A percentile compares a stretch with the other conserved stretches of the same genome.
Evolutionary conservation across 2,113 vertebrate genomes (phyloP).

Genomic region (Dasyornis broadbenti): DNA sequence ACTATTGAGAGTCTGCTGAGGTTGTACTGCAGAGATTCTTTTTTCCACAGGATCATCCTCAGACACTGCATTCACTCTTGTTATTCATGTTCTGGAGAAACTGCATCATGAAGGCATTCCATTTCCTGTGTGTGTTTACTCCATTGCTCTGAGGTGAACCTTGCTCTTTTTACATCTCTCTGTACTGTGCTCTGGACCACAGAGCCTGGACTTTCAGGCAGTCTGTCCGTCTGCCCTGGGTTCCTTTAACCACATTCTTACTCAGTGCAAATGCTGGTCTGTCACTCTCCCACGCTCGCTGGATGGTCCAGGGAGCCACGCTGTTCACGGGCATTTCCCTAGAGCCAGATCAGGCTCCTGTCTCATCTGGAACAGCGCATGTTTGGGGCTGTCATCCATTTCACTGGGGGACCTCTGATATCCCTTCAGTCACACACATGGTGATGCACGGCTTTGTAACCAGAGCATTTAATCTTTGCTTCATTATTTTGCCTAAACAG

Average conservation of each 20-base stretch:
- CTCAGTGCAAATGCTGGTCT: fast-evolving
- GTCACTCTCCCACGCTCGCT: fast-evolving
- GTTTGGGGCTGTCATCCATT: background rate
- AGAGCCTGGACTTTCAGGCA: background rate
- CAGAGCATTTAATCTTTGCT: background rate
- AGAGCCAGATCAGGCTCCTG: background rate
- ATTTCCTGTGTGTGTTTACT: background rate
- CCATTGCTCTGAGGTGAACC: background rate
- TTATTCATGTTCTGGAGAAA: background rate
- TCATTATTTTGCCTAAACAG: background rate
- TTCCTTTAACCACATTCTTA: background rate
- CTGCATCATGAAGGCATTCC: background rate
- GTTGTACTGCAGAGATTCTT: background rate
- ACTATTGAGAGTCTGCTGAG: background rate
- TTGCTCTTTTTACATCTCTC: background rate
- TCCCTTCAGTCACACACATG: background rate
- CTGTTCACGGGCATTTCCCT: background rate
- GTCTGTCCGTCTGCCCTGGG: background rate
- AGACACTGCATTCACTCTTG: background rate
- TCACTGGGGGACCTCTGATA: background rate
- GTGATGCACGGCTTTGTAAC: background rate
- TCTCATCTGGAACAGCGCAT: fast-evolving
- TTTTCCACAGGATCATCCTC: background rate
- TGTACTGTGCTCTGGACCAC: background rate
- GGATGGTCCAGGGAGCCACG: fast-evolving